These are phyloP conservation scores for Cavia porcellus DNA, from an alignment of 2,113 vertebrate genomes.

Conservation along the genomic window DNA sequence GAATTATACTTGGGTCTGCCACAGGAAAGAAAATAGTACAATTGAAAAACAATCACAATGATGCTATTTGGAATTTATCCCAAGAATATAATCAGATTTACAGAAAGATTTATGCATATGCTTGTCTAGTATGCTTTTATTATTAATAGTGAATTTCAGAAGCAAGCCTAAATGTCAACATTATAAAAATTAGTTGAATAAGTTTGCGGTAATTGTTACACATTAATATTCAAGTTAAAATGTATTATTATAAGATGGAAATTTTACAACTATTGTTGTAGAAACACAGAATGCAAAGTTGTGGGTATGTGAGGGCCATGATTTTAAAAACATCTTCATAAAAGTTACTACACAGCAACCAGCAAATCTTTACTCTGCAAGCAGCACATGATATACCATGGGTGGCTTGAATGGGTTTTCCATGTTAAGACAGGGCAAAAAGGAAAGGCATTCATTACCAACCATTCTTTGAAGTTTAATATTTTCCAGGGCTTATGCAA, in stretches of 20 bases:
- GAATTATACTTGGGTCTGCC: not conserved
- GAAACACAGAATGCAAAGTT: not conserved
- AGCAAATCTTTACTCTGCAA: not conserved
- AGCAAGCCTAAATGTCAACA: not conserved
- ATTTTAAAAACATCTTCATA: not conserved
- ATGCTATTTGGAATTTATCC: not conserved
- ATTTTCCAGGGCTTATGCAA: not conserved
- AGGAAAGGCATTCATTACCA: not conserved
- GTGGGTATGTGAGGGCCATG: not conserved
- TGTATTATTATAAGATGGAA: accelerated
- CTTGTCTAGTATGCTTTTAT: not conserved
- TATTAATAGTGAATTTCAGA: not conserved
- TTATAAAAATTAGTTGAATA: not conserved
- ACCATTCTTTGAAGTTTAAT: not conserved
- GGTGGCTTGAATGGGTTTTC: not conserved
- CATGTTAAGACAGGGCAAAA: not conserved
- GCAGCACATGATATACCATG: accelerated
- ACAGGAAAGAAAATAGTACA: not conserved
- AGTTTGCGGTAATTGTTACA: accelerated
- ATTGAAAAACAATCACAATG: not conserved
- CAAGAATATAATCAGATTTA: conserved; percentile 32
- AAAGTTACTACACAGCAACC: accelerated
- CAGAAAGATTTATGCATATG: not conserved
- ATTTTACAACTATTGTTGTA: not conserved
- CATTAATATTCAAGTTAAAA: not conserved